Evolutionary conservation across 2,888 invertebrate genomes (phyloP).

Genomic region (Drosophila austrosaltans): DNA sequence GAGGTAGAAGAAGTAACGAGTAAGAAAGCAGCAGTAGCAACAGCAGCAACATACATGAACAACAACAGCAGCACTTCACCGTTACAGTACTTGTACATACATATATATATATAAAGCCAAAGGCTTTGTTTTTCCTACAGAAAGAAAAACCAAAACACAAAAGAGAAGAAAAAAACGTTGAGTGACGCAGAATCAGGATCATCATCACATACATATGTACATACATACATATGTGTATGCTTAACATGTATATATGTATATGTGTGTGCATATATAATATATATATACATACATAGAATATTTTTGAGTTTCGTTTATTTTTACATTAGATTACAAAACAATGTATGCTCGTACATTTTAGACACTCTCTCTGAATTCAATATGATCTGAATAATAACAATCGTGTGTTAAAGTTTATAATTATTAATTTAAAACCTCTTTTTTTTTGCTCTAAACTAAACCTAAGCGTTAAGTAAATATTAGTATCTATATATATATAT

Average conservation of each 20-base stretch:
- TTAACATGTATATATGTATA: background rate
- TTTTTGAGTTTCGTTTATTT: slow-evolving; percentile 28
- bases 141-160: background rate
- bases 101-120: background rate
- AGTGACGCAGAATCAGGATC: slow-evolving; percentile 1
- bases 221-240: background rate
- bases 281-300: background rate
- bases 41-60: background rate
- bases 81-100: slow-evolving; percentile 4
- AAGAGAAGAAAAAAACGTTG: background rate
- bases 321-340: slow-evolving; percentile 34
- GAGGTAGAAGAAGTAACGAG: background rate
- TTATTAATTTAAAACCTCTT: slow-evolving; percentile 20
- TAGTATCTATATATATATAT: slow-evolving; percentile 30
- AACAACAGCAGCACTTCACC: background rate
- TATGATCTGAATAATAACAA: slow-evolving; percentile 33
- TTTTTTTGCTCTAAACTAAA: slow-evolving; percentile 36
- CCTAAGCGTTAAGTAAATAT: slow-evolving; percentile 23
- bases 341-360: slow-evolving; percentile 47
- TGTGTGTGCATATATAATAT: background rate
- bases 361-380: slow-evolving; percentile 21
- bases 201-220: background rate
- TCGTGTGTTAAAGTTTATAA: slow-evolving; percentile 40
- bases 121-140: slow-evolving; percentile 5
- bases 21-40: background rate